Evolutionary conservation across 2,888 invertebrate genomes (phyloP), one percentile per base, ranked within the genome.

Genomic region (Spisula solida): DNA sequence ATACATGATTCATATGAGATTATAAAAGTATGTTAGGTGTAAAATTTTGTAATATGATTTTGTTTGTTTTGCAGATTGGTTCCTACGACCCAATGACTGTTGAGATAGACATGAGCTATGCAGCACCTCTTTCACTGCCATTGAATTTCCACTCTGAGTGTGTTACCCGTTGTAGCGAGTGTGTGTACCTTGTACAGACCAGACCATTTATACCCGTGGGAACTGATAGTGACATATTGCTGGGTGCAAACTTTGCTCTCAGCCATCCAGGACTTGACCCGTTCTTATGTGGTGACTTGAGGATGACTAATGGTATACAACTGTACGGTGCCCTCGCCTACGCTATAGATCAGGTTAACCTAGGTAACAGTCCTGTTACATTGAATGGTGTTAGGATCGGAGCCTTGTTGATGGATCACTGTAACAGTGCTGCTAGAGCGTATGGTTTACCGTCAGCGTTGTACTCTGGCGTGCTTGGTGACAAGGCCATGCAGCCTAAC

Each of bases 391-490:
- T 96, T 10, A 92, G 81, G 5, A 87, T 96, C 16, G 96, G 96
- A 12, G 94, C 93, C 0, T 47, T 96, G 10, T 90, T 93, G 4
- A 86, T 95, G 83, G 96, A 96, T 87, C 95, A 95, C 86, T 96
- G 96, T 83, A 91, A 92, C 86, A 94, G 94, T 78, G 87, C 89
- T 16, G 91, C 92, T 0, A 88, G 94, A 56, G 93, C 95, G 0
- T 90, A 92, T 56, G 94, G 94, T 31, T 88, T 95, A 1, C 92
- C 95, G 14, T 93, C 95, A 1, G 94, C 93, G 16, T 84, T 95
- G 6, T 95, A 95, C 85, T 93, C 95, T 14, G 94, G 95, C 0
- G 83, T 93, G 18, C 87, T 93, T 12, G 88, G 90, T 29, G 83
- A 86, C 0, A 82, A 47, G 29, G 90, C 87, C 20, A 60, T 60